Evolutionary conservation across 2,888 invertebrate genomes (phyloP), one percentile per base, ranked within the genome.

Genomic region (Nephrotoma appendiculata): DNA sequence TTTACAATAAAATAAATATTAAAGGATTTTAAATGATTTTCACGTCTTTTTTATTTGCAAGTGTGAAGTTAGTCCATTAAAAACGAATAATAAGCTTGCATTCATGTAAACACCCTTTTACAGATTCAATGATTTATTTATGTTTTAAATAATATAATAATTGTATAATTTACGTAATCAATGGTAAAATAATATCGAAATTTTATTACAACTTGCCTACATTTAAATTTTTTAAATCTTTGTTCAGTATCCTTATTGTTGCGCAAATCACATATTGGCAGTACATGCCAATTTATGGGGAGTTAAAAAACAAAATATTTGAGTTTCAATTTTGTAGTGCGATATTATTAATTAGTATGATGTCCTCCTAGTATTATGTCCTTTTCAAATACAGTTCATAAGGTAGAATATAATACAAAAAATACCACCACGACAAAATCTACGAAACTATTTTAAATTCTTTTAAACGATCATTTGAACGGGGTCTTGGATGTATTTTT

Each of bases 391-490:
- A 31, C 2, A 52, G 52, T 52, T 71, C 7, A 5, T 31, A 71
- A 31, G 71, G 71, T 12, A 31, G 31, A 31, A 12, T 71, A 71
- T 9, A 71, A 19, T 31, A 19, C 31, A 71, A 44, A n/a, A 15
- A 52, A 71, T 31, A 71, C 6, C 31, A 71, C 31, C 31, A 71
- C 31, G 71, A 19, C 71, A 71, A 71, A 9, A 71, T 3, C 7
- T 71, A 31, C 11, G 11, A 71, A 71, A 71, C 19, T 86, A 45
- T 45, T 9, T 15, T 44, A 19, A 86, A 45, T 15, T 11, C 44
- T 57, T 90, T 93, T 95, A 99, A 89, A 99, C 93, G 88, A 99
- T 94, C 96, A 99, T 99, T 88, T 96, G 95, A 89, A 96, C 94
- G 42, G 99, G 99, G 90, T 98, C 96, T 92, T 99, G 98, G 88